Conservation (phyloP, 2,113 vertebrate genomes). For the Mionectes macconnelli region DNA sequence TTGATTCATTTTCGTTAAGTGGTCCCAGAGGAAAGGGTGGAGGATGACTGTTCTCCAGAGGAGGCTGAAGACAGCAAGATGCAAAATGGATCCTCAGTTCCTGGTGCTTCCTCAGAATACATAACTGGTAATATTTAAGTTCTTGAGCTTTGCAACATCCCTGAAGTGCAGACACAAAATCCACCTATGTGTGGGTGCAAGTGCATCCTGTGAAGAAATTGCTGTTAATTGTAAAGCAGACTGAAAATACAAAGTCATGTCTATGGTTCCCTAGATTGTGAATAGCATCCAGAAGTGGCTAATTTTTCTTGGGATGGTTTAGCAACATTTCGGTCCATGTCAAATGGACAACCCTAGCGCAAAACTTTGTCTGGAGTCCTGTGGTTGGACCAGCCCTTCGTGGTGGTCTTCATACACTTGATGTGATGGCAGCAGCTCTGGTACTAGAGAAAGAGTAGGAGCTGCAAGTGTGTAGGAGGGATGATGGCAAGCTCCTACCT, state of each 20-base stretch:
- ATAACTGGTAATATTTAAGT: not conserved
- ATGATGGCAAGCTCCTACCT: not conserved
- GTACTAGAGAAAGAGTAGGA: not conserved
- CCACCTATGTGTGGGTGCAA: not conserved
- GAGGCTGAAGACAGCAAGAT: not conserved
- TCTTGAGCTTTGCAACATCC: not conserved
- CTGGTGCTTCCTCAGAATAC: not conserved
- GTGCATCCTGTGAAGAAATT: not conserved
- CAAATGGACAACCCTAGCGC: not conserved
- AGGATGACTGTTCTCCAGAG: not conserved
- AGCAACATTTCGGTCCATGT: not conserved
- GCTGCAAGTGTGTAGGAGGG: not conserved
- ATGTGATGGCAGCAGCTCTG: not conserved
- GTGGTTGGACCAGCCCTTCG: not conserved
- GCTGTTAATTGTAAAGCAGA: not conserved
- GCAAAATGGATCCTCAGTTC: not conserved
- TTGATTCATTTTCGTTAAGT: constrained; percentile 22
- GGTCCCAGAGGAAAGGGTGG: not conserved
- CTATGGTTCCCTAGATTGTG: not conserved
- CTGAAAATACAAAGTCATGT: not conserved
- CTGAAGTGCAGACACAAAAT: not conserved
- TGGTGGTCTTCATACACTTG: not conserved
- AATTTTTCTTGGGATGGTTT: not conserved
- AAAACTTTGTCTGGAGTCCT: not conserved
- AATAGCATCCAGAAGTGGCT: not conserved